Conservation (phyloP, 2,113 vertebrate species). For the Macrotus californicus region DNA sequence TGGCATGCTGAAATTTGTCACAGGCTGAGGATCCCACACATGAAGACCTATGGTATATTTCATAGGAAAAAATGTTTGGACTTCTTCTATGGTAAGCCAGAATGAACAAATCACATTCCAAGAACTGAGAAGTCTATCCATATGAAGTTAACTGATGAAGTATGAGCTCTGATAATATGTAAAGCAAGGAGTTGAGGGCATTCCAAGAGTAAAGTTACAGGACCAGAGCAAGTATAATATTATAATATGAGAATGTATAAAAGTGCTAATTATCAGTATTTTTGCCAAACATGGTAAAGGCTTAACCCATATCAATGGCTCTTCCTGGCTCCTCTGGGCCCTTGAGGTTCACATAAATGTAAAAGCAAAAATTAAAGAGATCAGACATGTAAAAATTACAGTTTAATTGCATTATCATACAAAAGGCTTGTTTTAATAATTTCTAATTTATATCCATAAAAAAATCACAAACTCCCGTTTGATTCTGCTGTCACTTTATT, state of each 20-base stretch:
- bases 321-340: neutral
- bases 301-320: neutral
- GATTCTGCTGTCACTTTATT: neutral
- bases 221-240: neutral
- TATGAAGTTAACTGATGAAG: neutral
- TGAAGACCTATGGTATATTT: constrained; percentile 41
- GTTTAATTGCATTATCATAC: neutral
- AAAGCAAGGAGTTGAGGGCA: neutral
- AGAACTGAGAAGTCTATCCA: neutral
- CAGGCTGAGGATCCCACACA: constrained; percentile 62
- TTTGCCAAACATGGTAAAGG: neutral
- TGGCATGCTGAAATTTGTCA: constrained; percentile 56
- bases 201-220: neutral
- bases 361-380: neutral
- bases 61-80: constrained; percentile 54
- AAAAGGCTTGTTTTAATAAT: neutral
- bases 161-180: neutral
- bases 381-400: neutral
- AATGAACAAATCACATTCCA: constrained; percentile 44
- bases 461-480: neutral
- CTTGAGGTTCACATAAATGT: neutral
- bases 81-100: constrained; percentile 28
- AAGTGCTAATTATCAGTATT: neutral
- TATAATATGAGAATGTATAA: neutral
- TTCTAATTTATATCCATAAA: neutral